Percentiles rank a stretch among this genome's conserved stretches.
Conservation (phyloP, 2,797 vertebrate species). For the Remorina albescens region DNA sequence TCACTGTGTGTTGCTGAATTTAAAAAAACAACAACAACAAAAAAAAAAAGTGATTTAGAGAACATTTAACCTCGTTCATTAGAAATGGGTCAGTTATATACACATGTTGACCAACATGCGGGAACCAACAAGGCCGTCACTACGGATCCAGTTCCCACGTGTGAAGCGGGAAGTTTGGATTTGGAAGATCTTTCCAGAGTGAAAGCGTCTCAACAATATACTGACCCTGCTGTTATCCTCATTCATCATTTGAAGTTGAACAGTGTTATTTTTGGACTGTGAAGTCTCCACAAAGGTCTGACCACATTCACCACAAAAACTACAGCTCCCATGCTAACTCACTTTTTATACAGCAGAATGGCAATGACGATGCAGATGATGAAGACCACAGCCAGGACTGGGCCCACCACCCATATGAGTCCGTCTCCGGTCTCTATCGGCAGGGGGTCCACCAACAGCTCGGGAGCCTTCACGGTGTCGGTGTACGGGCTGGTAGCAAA, state of each 20-base stretch:
- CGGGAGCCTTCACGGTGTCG: conserved; percentile 90
- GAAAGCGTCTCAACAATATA: not conserved
- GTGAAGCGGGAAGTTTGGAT: not conserved
- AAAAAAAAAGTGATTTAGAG: not conserved
- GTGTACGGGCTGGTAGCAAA: conserved; percentile 95
- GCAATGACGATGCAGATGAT: conserved; percentile 99
- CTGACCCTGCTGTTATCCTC: not conserved
- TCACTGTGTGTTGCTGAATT: not conserved
- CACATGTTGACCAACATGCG: not conserved
- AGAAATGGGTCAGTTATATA: conserved; percentile 11
- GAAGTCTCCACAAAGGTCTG: not conserved
- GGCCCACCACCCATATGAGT: conserved; percentile 98
- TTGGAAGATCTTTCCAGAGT: not conserved
- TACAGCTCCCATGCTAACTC: conserved; percentile 73
- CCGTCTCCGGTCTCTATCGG: conserved; percentile 93
- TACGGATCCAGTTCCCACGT: not conserved
- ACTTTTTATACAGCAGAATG: conserved; percentile 99
- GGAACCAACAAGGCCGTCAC: not conserved
- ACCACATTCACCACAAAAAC: conserved; percentile 7
- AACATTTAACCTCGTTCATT: conserved; percentile 13
- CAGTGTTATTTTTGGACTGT: conserved; percentile 25
- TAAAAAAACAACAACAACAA: not conserved
- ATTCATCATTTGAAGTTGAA: conserved; percentile 56
- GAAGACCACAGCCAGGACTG: conserved; percentile 96
- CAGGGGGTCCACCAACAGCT: conserved; percentile 86